Conservation (phyloP, 2,888 invertebrate species). For the Anodontia alba region DNA sequence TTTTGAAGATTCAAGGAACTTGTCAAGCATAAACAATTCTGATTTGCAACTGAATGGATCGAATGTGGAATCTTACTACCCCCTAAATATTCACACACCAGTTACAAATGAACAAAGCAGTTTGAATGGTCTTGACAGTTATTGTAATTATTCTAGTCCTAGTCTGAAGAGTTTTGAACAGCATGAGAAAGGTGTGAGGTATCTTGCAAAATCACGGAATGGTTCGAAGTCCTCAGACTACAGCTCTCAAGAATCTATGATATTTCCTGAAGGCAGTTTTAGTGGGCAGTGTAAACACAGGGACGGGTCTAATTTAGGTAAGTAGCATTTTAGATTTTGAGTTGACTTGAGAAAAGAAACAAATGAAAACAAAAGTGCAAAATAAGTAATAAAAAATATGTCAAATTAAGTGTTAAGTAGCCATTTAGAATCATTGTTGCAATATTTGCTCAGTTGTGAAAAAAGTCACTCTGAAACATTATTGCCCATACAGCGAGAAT, state of each 20-base stretch:
- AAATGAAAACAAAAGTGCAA: no score
- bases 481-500: no score
- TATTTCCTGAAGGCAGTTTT: conserved; percentile 83
- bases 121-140: not conserved
- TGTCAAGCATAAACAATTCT: not conserved
- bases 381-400: no score
- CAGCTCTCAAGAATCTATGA: conserved; percentile 53
- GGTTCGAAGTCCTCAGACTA: conserved; percentile 59
- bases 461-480: no score
- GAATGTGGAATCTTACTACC: not conserved
- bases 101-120: not conserved
- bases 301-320: conserved; percentile 82
- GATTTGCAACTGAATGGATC: not conserved
- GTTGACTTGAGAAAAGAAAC: no score
- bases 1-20: conserved; percentile 43
- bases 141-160: conserved; percentile 23
- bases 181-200: conserved; percentile 56
- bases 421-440: no score
- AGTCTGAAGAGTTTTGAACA: conserved; percentile 58
- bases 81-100: not conserved
- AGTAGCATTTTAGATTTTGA: no score
- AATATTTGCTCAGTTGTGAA: no score
- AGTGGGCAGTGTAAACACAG: conserved; percentile 83
- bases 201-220: conserved; percentile 49
- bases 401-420: no score